phyloP scores from a whole-genome alignment of 2,113 vertebrate species.

The Neolamprologus sp. region DNA sequence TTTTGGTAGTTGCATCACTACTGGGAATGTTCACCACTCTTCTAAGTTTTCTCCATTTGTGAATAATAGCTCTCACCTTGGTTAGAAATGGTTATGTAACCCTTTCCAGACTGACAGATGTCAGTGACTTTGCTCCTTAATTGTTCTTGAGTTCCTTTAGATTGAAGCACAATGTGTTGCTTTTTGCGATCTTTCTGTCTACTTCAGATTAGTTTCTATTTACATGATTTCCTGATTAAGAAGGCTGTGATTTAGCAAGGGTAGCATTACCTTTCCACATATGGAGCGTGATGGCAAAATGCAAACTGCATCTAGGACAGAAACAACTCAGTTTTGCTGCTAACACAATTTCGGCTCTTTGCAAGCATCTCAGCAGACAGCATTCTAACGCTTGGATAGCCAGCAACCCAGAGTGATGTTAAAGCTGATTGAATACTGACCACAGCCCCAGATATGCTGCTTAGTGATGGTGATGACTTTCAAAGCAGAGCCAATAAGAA shows the following conservation, averaged over 20 bases:
- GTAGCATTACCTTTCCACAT: not conserved
- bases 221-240: not conserved
- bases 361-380: not conserved
- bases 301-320: not conserved
- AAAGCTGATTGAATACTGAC: not conserved
- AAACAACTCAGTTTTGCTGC: not conserved
- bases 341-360: accelerated
- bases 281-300: not conserved
- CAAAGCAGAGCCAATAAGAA: not conserved
- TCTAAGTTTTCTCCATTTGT: not conserved
- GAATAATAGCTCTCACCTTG: not conserved
- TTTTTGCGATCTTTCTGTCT: accelerated
- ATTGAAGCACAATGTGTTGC: not conserved
- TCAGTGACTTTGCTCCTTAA: not conserved
- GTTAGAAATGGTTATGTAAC: not conserved
- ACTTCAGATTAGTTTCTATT: not conserved
- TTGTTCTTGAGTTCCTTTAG: not conserved
- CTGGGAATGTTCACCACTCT: not conserved
- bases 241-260: not conserved
- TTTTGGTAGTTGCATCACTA: not conserved
- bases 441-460: not conserved
- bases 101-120: not conserved
- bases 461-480: not conserved
- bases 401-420: not conserved
- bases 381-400: not conserved